These are phyloP conservation scores for Holacanthella duospinosa DNA, from an alignment of 2,888 invertebrate genomes.

Conservation along the genomic window DNA sequence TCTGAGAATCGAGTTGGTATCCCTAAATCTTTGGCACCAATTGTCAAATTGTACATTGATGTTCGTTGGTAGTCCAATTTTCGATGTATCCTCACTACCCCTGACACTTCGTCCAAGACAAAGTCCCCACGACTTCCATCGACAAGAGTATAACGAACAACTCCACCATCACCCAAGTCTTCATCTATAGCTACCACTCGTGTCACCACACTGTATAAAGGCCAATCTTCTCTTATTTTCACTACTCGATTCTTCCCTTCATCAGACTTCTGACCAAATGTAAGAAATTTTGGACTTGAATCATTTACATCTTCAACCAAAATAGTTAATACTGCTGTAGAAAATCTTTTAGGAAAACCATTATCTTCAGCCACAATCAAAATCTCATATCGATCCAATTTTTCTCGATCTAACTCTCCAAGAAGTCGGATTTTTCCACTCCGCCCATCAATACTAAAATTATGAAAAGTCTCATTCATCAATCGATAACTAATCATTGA, in stretches of 20 bases:
- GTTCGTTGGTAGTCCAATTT: constrained; percentile 77
- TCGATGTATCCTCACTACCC: constrained; percentile 68
- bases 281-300: constrained; percentile 71
- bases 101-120: constrained; percentile 71
- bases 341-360: constrained; percentile 53
- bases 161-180: constrained; percentile 72
- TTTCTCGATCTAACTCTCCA: constrained; percentile 71
- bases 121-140: constrained; percentile 59
- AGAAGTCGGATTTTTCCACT: constrained; percentile 67
- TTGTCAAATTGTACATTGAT: constrained; percentile 77
- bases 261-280: too few relatives aligned
- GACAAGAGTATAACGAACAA: constrained; percentile 62
- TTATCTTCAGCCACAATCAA: constrained; percentile 69
- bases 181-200: constrained; percentile 73
- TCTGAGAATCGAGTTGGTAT: constrained; percentile 67
- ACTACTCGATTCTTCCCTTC: constrained; percentile 44
- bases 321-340: constrained; percentile 71
- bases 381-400: constrained; percentile 66
- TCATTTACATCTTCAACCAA: constrained; percentile 83
- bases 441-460: constrained; percentile 65
- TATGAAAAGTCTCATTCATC: constrained; percentile 46
- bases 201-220: constrained; percentile 61
- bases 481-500: constrained; percentile 32
- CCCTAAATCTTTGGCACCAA: constrained; percentile 76
- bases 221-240: constrained; percentile 82